Conservation (phyloP, 2,113 vertebrate species). For the Empidonax traillii region DNA sequence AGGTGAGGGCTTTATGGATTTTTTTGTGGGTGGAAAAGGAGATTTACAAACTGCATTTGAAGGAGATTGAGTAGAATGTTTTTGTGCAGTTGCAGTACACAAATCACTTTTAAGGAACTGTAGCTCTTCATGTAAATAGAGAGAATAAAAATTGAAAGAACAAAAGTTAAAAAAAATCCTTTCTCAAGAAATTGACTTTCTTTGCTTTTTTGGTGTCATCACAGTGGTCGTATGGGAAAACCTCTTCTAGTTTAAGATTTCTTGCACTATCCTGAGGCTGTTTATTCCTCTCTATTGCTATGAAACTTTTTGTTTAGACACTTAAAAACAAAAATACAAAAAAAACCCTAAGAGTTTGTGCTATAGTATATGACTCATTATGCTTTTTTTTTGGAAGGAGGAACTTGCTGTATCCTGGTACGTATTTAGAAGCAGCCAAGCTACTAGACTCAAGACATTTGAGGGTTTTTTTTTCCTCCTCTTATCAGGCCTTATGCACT, state of each 20-base stretch:
- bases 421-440: neutral
- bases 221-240: neutral
- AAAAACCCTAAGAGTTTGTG: neutral
- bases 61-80: neutral
- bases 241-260: neutral
- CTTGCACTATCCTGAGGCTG: neutral
- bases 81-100: neutral
- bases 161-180: neutral
- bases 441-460: neutral
- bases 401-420: slow-evolving; percentile 20
- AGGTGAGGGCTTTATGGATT: accelerated
- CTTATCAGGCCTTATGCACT: neutral
- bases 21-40: accelerated
- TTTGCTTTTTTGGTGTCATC: neutral
- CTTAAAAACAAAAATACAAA: neutral
- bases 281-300: neutral
- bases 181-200: neutral
- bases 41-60: neutral
- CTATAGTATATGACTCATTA: neutral
- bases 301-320: neutral
- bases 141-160: neutral
- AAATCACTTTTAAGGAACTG: neutral
- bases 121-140: neutral
- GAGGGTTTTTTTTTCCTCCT: neutral
- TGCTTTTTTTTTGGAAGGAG: neutral